phyloP scores from a whole-genome alignment of 2,797 vertebrate genomes.

The Sparidentex hasta region DNA sequence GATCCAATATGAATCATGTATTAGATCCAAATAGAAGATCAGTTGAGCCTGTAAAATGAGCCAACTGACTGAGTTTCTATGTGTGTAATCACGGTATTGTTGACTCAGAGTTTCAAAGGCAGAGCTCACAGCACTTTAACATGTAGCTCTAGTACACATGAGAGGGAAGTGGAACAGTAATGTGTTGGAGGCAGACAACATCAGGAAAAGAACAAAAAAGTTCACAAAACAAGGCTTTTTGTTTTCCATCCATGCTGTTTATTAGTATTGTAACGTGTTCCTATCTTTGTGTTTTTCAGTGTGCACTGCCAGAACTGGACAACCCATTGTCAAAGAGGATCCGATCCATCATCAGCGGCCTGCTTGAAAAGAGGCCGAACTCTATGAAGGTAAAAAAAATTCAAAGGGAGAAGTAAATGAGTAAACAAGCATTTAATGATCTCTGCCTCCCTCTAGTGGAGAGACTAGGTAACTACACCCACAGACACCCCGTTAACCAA shows the following conservation, averaged over 20 bases:
- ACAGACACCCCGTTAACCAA: no score
- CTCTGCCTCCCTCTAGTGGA: conserved; percentile 65
- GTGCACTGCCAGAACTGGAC: conserved; percentile 90
- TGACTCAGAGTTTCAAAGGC: conserved; percentile 6
- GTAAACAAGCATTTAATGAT: background rate
- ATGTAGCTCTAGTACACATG: background rate
- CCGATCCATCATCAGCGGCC: conserved; percentile 83
- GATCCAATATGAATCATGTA: background rate
- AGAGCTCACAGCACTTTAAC: background rate
- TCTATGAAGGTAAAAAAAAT: conserved; percentile 92
- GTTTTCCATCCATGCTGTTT: background rate
- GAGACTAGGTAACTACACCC: background rate
- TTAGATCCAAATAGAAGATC: background rate
- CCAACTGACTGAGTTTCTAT: background rate
- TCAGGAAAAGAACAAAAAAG: background rate
- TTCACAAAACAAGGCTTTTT: background rate
- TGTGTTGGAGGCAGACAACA: background rate
- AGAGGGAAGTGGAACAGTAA: background rate
- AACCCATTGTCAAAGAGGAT: conserved; percentile 90
- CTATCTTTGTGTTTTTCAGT: conserved; percentile 74
- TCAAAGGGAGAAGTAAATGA: background rate
- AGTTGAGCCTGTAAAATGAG: background rate
- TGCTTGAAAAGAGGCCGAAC: conserved; percentile 88
- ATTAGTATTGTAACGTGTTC: no score
- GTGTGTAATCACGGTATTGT: no score